Conservation (phyloP, 1,140 invertebrate species). For the Nephila pilipes region DNA sequence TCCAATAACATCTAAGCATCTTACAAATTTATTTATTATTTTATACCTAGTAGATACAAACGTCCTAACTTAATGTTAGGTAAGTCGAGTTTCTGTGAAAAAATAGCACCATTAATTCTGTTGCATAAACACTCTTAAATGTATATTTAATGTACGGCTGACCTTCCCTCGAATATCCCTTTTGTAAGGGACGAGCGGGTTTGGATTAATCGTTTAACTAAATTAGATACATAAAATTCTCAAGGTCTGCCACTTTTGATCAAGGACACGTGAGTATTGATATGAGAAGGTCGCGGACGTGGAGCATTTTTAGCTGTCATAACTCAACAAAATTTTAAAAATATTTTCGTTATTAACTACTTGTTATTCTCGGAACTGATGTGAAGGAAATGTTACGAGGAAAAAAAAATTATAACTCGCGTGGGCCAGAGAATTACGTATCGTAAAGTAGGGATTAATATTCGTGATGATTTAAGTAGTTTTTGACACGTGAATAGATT, state of each 20-base stretch:
- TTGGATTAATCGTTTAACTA: background rate
- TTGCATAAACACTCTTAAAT: background rate
- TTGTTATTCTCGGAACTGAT: background rate
- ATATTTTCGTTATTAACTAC: background rate
- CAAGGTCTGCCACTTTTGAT: background rate
- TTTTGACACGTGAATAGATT: too few relatives aligned
- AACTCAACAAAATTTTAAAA: background rate
- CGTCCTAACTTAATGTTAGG: too few relatives aligned
- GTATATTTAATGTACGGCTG: background rate
- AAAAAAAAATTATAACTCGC: too few relatives aligned
- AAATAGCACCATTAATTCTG: too few relatives aligned
- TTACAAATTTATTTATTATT: too few relatives aligned
- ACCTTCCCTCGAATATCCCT: background rate
- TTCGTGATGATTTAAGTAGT: too few relatives aligned
- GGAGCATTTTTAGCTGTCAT: background rate
- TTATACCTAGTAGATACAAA: too few relatives aligned
- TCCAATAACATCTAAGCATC: too few relatives aligned
- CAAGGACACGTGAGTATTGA: background rate
- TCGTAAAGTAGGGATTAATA: too few relatives aligned
- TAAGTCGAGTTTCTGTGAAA: too few relatives aligned
- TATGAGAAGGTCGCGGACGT: background rate
- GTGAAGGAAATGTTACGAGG: background rate
- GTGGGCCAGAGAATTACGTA: too few relatives aligned
- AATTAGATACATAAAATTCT: constrained; percentile 2
- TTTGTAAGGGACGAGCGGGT: background rate